Evolutionary conservation across 2,888 invertebrate species (phyloP), one percentile per base, ranked within the genome.

Genomic region (Junonia oenone): DNA sequence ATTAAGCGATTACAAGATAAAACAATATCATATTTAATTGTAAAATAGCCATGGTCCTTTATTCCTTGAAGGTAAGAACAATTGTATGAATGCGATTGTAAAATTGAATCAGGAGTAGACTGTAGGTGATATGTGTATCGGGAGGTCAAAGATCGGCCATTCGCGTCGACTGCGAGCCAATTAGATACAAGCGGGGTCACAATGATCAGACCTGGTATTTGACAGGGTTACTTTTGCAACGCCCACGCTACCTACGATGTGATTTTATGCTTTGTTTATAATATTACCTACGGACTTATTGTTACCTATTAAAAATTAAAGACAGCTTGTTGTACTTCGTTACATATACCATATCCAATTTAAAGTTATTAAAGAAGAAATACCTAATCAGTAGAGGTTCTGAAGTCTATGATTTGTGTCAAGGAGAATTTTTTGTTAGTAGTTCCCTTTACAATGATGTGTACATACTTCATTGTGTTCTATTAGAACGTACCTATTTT

Each of bases 101-200:
- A n/a, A 63, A 70, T 68, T 60, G 63, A 72, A 71, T 73, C 69
- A 66, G 58, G 38, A 65, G 64, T 50, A 59, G 63, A 66, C 68
- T 63, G 67, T 74, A 72, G 78, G 83, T 83, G 83, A 83, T 82
- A 77, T 73, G 77, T 81, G 73, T 82, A 82, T 79, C 81, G 67
- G 58, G 68, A 71, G 89, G 85, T 87, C 85, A 88, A 73, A 78
- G 89, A 80, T 83, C 88, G 86, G 88, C 75, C 87, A 65, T 88
- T 88, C 84, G 74, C 84, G 81, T 67, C 71, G 73, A 62, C 57
- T 45, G 26, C 52, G 71, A 68, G 76, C 69, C 81, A 89, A 89
- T 88, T 87, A 81, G 69, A 78, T 69, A 68, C 78, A 77, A 76
- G 78, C 72, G 68, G 76, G 83, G 83, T 84, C 85, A 76, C 66